A percentile compares a stretch with the other conserved stretches of the same genome.
Evolutionary conservation across 2,888 invertebrate genomes (phyloP).

Genomic region (Aspidiotus destructor): DNA sequence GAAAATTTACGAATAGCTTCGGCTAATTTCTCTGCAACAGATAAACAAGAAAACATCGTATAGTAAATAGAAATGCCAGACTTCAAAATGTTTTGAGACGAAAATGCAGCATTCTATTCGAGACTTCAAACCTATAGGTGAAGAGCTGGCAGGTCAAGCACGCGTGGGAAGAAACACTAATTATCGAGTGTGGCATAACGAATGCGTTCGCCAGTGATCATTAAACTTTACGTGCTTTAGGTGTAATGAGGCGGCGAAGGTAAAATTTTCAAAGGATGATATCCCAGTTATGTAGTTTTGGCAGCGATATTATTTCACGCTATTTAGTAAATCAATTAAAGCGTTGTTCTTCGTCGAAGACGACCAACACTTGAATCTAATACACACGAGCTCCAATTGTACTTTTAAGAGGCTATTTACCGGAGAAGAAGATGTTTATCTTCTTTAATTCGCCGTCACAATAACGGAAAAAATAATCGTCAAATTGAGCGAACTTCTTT

Average conservation of each 20-base stretch:
- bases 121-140: too few relatives aligned
- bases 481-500: conserved; percentile 83
- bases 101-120: not conserved
- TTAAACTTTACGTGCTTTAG: too few relatives aligned
- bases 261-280: too few relatives aligned
- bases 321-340: not conserved
- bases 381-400: not conserved
- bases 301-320: not conserved
- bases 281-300: not conserved
- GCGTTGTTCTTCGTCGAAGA: not conserved
- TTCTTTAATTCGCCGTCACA: conserved; percentile 92
- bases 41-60: not conserved
- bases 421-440: conserved; percentile 94
- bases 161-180: too few relatives aligned
- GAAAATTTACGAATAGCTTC: conserved; percentile 94
- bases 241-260: too few relatives aligned
- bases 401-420: conserved; percentile 44
- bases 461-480: conserved; percentile 89
- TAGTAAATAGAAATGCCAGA: not conserved
- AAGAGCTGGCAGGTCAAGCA: too few relatives aligned
- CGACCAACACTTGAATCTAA: too few relatives aligned
- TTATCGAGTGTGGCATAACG: too few relatives aligned
- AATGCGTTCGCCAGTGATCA: too few relatives aligned
- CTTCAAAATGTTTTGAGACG: not conserved
- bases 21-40: conserved; percentile 75